These are phyloP conservation scores for Cuculus canorus DNA, from an alignment of 2,797 vertebrate species.

Conservation along the genomic window DNA sequence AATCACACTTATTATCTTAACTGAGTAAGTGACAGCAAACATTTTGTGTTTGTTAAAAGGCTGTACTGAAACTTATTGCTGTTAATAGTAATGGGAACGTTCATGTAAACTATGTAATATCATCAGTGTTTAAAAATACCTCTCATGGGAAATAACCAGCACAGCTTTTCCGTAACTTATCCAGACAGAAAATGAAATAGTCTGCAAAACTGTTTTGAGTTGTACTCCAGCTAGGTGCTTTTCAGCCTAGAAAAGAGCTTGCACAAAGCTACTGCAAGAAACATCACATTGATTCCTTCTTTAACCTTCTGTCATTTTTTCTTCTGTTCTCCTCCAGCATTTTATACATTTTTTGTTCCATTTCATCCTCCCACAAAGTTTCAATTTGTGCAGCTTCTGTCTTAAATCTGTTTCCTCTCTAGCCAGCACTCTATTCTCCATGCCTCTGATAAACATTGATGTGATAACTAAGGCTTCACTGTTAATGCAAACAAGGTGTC, in stretches of 20 bases:
- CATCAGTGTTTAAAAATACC: neutral
- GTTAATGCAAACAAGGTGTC: neutral
- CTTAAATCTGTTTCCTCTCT: neutral
- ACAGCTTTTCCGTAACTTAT: neutral
- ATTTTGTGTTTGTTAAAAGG: neutral
- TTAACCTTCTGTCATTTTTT: neutral
- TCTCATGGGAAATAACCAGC: neutral
- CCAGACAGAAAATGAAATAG: neutral
- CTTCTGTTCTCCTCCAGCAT: neutral
- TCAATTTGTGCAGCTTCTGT: neutral
- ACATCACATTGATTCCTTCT: neutral
- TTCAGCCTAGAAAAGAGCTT: neutral
- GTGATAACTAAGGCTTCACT: neutral
- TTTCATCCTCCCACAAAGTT: neutral
- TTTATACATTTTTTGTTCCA: neutral
- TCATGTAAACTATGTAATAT: neutral
- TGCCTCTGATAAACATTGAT: neutral
- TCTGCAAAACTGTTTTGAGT: neutral
- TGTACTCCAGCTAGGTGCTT: neutral
- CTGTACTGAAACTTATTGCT: neutral
- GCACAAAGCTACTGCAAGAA: neutral
- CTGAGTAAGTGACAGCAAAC: neutral
- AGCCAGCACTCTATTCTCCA: neutral
- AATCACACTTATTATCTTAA: neutral
- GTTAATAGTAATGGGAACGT: neutral